Conservation (phyloP, 2,797 vertebrate genomes). For the Crenuchus spilurus region DNA sequence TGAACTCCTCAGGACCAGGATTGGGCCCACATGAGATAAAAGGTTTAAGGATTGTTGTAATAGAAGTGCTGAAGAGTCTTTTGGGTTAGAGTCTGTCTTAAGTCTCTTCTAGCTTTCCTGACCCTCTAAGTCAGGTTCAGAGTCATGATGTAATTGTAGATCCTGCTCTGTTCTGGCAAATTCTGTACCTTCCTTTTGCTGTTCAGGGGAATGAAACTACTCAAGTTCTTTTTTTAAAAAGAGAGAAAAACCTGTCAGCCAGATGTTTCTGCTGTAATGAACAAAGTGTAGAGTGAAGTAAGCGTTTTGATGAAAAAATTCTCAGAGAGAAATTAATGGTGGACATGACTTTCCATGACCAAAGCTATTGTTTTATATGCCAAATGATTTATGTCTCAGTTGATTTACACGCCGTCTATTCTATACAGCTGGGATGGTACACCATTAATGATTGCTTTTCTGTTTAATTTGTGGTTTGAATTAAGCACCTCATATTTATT, state of each 20-base stretch:
- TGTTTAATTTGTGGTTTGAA: constrained; percentile 41
- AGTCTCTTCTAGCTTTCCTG: constrained; percentile 56
- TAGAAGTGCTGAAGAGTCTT: constrained; percentile 72
- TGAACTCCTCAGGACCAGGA: too few relatives aligned
- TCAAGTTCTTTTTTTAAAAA: constrained; percentile 70
- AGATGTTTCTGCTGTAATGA: constrained; percentile 90
- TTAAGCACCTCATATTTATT: constrained; percentile 50
- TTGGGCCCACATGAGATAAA: too few relatives aligned
- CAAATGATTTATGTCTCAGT: constrained; percentile 69
- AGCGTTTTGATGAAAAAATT: constrained; percentile 83
- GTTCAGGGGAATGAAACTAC: constrained; percentile 81
- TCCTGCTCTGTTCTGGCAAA: constrained; percentile 66
- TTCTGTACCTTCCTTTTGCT: constrained; percentile 77
- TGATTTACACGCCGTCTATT: constrained; percentile 62
- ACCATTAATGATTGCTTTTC: constrained; percentile 40
- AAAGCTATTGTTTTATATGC: constrained; percentile 70
- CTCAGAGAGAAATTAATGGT: constrained; percentile 87
- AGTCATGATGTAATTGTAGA: constrained; percentile 78
- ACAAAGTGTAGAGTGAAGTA: constrained; percentile 88
- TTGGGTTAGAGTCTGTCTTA: constrained; percentile 72
- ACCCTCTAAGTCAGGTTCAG: constrained; percentile 69
- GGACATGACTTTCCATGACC: constrained; percentile 76
- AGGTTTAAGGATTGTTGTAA: constrained; percentile 76
- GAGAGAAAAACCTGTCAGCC: constrained; percentile 79
- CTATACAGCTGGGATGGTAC: constrained; percentile 49